Conservation (phyloP, 2,113 vertebrate species). For the Actenoides hombroni region DNA sequence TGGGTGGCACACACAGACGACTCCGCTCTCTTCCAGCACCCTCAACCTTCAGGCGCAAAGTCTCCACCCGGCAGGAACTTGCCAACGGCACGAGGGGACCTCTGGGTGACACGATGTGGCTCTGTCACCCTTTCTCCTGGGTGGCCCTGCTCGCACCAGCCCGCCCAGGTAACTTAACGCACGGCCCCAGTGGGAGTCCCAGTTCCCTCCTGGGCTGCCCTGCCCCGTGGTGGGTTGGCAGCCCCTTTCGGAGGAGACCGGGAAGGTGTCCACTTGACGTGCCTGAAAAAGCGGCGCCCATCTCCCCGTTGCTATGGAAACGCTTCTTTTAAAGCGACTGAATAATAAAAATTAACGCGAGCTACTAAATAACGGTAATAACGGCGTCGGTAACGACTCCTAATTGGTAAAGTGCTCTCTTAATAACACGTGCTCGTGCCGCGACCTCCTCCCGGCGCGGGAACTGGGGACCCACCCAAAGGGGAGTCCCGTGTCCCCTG, state of each 20-base stretch:
- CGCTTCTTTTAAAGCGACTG: slow-evolving; percentile 14
- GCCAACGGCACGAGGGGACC: background rate
- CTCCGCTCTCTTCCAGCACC: background rate
- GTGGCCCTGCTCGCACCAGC: background rate
- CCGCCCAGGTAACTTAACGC: rapidly evolving
- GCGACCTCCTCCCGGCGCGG: rapidly evolving
- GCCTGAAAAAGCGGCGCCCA: background rate
- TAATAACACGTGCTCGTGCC: rapidly evolving
- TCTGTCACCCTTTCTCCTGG: background rate
- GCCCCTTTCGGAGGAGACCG: background rate
- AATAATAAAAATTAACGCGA: slow-evolving; percentile 9
- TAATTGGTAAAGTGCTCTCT: slow-evolving; percentile 2
- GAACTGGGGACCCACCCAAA: background rate
- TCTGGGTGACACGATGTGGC: background rate
- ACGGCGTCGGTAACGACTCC: background rate
- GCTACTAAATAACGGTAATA: slow-evolving; percentile 34
- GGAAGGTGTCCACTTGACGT: background rate
- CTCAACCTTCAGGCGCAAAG: background rate
- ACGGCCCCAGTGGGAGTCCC: background rate
- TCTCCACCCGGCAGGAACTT: background rate
- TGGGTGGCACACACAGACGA: background rate
- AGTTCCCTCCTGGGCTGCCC: background rate
- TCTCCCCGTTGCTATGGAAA: slow-evolving; percentile 41
- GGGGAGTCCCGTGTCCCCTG: background rate
- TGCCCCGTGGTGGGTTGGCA: background rate